phyloP scores from a whole-genome alignment of 2,888 invertebrate genomes.

The Agrochola circellaris region DNA sequence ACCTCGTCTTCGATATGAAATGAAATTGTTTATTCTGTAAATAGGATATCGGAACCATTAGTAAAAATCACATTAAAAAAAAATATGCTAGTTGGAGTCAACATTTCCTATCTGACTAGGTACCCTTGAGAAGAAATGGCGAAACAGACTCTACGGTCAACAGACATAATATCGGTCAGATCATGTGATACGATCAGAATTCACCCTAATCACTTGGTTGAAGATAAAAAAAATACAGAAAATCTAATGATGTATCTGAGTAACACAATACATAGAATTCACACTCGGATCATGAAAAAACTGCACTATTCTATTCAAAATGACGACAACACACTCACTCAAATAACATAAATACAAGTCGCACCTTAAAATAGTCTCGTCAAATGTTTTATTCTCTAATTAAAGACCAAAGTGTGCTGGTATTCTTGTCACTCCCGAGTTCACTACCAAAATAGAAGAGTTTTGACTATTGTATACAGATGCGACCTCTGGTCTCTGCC shows the following conservation, averaged over 20 bases:
- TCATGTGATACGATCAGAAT: neutral
- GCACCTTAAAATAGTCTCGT: slow-evolving; percentile 53
- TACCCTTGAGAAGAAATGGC: no score
- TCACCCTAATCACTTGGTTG: no score
- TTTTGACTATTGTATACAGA: slow-evolving; percentile 38
- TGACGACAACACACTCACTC: neutral
- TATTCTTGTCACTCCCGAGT: slow-evolving; percentile 59
- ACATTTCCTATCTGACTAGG: no score
- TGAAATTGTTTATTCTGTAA: neutral
- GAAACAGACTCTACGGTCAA: no score
- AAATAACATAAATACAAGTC: slow-evolving; percentile 16
- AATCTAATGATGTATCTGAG: neutral
- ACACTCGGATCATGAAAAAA: neutral
- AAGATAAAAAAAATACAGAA: neutral
- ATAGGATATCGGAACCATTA: neutral
- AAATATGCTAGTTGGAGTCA: no score
- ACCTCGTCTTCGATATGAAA: neutral
- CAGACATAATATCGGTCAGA: neutral
- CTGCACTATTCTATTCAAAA: neutral
- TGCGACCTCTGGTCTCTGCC: neutral
- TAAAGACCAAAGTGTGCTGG: slow-evolving; percentile 51
- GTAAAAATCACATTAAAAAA: no score
- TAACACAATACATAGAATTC: neutral
- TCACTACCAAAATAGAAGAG: slow-evolving; percentile 36
- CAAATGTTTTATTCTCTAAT: slow-evolving; percentile 60